Base-by-base conservation (phyloP, 2,113 vertebrate species). In the Lontra canadensis region DNA sequence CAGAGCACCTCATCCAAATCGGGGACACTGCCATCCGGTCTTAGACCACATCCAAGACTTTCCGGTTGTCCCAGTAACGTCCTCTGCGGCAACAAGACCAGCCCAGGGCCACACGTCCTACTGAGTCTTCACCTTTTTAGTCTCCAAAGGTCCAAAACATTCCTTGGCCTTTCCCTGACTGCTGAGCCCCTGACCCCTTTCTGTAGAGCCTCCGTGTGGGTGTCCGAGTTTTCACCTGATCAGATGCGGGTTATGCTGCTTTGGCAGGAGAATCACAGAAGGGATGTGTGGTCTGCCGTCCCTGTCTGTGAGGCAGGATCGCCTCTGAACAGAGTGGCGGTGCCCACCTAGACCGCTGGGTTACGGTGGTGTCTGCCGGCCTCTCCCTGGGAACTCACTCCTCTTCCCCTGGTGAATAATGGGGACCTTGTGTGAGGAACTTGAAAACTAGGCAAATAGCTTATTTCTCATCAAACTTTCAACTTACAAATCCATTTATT, bases 251-350 rank as follows among this genome's bases (percentile, higher is more conserved):
- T 11, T 8, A 14, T 12, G 26, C 10, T 31, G 23, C 74, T 42
- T n/a, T 6, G 69, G 81, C 79, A 2, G 80, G 55, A 49, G 39
- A 44, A 21, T 20, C 34, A 1, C 25, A 23, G 55, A 4, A 2
- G 29, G 26, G 47, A 49, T 4, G 2, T 29, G 4, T 3, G 11
- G n/a, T n/a, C 47, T 31, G 34, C 29, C 4, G 0, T 11, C 14
- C 11, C 13, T n/a, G 1, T 31, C 3, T n/a, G 63, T 10, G 67
- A 23, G 3, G 10, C 20, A 8, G 47, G 55, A 7, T 20, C 11
- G 21, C 0, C 0, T 25, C 2, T 0, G 20, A 23, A 6, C 49
- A 36, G 39, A n/a, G 47, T 0, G 1, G 0, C 0, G 9, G 49
- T 2, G 3, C 65, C 67, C 76, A 17, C 26, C n/a, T 10, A 12